Percentiles rank a stretch among this genome's conserved stretches.
phyloP scores from a whole-genome alignment of 1,140 invertebrate genomes.

The Aphis craccivora region DNA sequence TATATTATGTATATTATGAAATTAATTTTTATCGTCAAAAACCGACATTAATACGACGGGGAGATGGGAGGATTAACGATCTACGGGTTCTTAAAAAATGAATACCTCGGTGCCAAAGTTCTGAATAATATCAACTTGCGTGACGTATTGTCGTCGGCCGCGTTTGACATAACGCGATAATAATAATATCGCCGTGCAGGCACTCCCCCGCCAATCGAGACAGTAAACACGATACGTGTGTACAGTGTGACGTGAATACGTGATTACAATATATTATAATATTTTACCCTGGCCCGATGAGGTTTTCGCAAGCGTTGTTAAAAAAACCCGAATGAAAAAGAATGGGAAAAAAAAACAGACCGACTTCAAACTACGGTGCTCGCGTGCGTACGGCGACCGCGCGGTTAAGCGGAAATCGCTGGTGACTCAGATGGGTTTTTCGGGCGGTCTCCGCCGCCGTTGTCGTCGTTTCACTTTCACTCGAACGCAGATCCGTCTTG shows the following conservation, averaged over 20 bases:
- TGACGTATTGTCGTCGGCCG: neutral
- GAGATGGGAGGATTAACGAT: too few relatives aligned
- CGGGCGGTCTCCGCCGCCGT: neutral
- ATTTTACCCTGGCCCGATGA: neutral
- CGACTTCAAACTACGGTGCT: neutral
- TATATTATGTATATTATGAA: neutral
- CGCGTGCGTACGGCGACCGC: neutral
- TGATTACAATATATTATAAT: neutral
- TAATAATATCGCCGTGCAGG: neutral
- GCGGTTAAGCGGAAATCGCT: constrained; percentile 33
- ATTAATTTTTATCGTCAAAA: neutral
- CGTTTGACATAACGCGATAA: neutral
- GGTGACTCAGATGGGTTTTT: constrained; percentile 52
- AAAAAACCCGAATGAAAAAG: neutral
- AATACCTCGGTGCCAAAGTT: neutral
- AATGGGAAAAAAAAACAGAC: neutral
- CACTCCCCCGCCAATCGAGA: neutral
- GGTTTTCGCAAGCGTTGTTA: neutral
- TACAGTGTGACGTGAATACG: neutral
- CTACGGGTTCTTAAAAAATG: neutral
- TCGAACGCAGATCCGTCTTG: constrained; percentile 36
- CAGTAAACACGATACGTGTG: neutral
- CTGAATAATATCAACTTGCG: too few relatives aligned
- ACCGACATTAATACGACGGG: neutral
- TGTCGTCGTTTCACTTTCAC: constrained; percentile 44